Percentiles rank a stretch among this genome's conserved stretches.
These are phyloP conservation scores for Tachysurus fulvidraco DNA, from an alignment of 2,113 vertebrate genomes.

Conservation along the genomic window DNA sequence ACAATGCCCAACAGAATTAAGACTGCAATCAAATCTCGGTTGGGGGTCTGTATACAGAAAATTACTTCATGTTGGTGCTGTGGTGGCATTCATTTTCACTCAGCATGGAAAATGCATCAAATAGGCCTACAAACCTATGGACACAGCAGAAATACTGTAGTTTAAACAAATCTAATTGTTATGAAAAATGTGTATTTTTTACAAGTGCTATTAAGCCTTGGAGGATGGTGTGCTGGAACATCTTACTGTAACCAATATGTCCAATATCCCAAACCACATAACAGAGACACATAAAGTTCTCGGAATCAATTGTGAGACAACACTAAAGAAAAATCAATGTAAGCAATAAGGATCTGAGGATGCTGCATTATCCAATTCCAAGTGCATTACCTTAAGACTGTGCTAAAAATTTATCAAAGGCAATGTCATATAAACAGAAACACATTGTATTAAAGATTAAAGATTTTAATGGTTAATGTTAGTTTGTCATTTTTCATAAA, in stretches of 20 bases:
- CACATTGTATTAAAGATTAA: neutral
- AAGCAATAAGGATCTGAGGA: neutral
- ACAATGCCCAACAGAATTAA: constrained; percentile 31
- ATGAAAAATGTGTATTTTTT: constrained; percentile 40
- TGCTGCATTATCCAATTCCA: constrained; percentile 18
- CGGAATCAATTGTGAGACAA: neutral
- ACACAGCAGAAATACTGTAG: neutral
- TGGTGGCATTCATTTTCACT: constrained; percentile 48
- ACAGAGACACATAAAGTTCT: neutral
- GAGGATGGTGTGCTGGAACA: neutral
- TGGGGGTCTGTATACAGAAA: constrained; percentile 33
- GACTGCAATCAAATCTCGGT: constrained; percentile 49
- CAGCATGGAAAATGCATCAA: constrained; percentile 32
- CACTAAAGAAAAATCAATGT: constrained; percentile 9
- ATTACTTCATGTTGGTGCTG: constrained; percentile 52
- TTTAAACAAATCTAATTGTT: constrained; percentile 10
- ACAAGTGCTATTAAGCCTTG: constrained; percentile 10
- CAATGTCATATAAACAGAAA: neutral
- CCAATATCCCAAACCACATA: neutral
- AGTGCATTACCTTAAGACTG: neutral
- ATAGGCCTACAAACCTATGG: constrained; percentile 1
- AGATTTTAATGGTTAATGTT: neutral
- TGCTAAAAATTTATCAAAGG: neutral
- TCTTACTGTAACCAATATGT: neutral
- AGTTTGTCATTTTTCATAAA: neutral